A percentile compares a stretch with the other conserved stretches of the same genome.
Conservation (phyloP, 2,797 vertebrate genomes). For the Pygocentrus nattereri region DNA sequence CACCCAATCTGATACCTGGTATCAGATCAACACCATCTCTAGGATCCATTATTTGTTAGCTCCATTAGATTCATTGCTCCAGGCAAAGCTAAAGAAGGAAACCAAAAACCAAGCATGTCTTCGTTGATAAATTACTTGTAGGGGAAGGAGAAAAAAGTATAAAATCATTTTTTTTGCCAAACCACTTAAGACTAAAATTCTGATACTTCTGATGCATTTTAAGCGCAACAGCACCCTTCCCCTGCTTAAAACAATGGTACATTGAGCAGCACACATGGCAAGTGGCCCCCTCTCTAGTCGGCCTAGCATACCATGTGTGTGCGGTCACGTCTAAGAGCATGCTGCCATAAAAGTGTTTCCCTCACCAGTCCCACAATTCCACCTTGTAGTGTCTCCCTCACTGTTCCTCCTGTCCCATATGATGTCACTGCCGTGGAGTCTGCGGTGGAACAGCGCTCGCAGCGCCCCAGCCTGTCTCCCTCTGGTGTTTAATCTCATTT, state of each 20-base stretch:
- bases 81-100: no score
- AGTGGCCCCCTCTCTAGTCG: constrained; percentile 41
- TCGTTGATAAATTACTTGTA: no score
- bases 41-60: no score
- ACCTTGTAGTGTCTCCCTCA: constrained; percentile 43
- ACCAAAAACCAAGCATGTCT: no score
- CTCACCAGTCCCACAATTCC: constrained; percentile 43
- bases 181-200: neutral
- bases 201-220: neutral
- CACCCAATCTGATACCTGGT: neutral
- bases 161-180: neutral
- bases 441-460: constrained; percentile 40
- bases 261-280: constrained; percentile 49
- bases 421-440: constrained; percentile 57
- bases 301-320: constrained; percentile 63
- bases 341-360: constrained; percentile 50
- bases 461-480: constrained; percentile 52
- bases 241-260: constrained; percentile 37
- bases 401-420: constrained; percentile 54
- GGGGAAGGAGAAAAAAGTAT: no score
- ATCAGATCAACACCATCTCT: no score
- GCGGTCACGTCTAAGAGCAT: constrained; percentile 61
- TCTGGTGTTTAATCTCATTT: constrained; percentile 63
- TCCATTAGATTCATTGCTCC: no score
- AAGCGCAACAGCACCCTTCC: constrained; percentile 23